Evolutionary conservation across 2,888 invertebrate genomes (phyloP).

Genomic region (Lottia scabra): DNA sequence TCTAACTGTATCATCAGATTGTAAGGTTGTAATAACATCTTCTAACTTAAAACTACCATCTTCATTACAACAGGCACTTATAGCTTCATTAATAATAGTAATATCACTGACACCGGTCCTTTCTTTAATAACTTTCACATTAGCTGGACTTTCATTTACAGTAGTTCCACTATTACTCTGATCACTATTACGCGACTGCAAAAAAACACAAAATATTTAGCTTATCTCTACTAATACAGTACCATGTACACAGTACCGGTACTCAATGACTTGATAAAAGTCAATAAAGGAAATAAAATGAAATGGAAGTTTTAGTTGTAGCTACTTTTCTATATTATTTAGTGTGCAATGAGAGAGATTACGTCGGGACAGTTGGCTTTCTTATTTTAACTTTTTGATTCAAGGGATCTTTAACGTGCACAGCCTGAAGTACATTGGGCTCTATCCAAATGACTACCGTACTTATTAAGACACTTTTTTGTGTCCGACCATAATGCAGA

Average conservation of each 20-base stretch:
- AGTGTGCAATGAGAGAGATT: too few relatives aligned
- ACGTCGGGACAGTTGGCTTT: too few relatives aligned
- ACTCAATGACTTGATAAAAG: too few relatives aligned
- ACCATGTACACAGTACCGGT: not conserved
- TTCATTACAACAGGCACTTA: slow-evolving; percentile 60
- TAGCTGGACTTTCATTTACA: not conserved
- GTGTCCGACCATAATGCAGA: too few relatives aligned
- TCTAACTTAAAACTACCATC: slow-evolving; percentile 63
- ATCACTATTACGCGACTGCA: slow-evolving; percentile 16
- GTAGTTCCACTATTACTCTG: not conserved
- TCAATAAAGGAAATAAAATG: too few relatives aligned
- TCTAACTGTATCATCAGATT: slow-evolving; percentile 43
- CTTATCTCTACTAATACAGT: too few relatives aligned
- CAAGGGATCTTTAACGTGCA: too few relatives aligned
- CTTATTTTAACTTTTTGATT: too few relatives aligned
- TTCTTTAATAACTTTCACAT: slow-evolving; percentile 43
- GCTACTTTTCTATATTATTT: too few relatives aligned
- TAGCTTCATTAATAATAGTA: slow-evolving; percentile 58
- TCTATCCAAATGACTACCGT: too few relatives aligned
- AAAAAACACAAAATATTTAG: not conserved
- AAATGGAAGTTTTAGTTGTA: too few relatives aligned
- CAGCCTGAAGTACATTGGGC: not conserved
- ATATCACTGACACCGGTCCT: slow-evolving; percentile 61
- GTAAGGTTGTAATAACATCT: slow-evolving; percentile 65
- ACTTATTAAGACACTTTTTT: too few relatives aligned